phyloP scores from a whole-genome alignment of 2,797 vertebrate species.

The Smutsia temminckii region DNA sequence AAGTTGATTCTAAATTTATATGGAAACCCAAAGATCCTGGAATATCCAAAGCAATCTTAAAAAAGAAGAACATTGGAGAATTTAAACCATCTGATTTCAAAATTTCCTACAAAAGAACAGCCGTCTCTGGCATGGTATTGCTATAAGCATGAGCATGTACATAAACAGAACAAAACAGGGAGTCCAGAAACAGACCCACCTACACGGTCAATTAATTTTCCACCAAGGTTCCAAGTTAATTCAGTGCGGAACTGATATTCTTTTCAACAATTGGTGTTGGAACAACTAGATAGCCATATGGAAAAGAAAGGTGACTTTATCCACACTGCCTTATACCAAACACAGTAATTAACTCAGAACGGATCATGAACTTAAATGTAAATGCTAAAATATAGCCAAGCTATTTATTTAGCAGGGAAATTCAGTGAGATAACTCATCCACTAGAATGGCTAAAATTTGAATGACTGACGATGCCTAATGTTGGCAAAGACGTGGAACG shows the following conservation, averaged over 20 bases:
- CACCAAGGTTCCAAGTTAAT: not conserved
- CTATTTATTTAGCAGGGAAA: not conserved
- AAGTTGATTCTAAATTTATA: conserved; percentile 3
- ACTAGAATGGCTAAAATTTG: not conserved
- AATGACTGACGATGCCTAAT: not conserved
- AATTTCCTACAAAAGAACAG: not conserved
- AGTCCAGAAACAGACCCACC: not conserved
- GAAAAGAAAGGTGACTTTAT: not conserved
- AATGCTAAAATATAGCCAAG: not conserved
- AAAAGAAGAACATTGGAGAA: not conserved
- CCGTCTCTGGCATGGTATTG: not conserved
- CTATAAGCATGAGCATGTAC: not conserved
- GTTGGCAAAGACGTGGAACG: not conserved
- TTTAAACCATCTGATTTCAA: not conserved
- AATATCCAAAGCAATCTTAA: not conserved
- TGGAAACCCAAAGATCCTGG: not conserved
- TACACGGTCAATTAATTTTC: not conserved
- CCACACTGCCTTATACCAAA: not conserved
- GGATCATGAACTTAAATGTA: not conserved
- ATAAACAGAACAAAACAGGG: not conserved
- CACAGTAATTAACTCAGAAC: not conserved
- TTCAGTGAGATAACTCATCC: not conserved
- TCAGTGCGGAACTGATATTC: not conserved
- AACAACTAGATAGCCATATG: not conserved
- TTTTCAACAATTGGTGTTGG: not conserved